Percentiles rank a stretch among this genome's conserved stretches.
These are phyloP conservation scores for Drosophila lacertosa DNA, from an alignment of 1,140 invertebrate species.

Conservation along the genomic window DNA sequence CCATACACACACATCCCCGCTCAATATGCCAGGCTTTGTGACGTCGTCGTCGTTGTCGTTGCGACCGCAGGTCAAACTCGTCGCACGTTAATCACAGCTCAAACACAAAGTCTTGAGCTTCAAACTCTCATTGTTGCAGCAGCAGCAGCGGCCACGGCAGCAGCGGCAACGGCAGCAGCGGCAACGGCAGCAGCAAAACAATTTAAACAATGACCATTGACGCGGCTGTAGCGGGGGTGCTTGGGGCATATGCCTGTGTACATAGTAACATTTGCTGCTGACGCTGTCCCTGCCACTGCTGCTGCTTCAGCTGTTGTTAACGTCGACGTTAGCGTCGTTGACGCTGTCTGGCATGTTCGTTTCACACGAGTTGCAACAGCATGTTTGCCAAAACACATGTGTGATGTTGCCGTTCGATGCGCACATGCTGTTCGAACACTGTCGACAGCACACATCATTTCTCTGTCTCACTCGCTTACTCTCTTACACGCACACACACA, in stretches of 20 bases:
- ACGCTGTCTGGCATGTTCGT: slow-evolving; percentile 13
- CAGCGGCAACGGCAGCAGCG: background rate
- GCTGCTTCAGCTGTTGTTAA: background rate
- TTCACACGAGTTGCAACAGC: slow-evolving; percentile 20
- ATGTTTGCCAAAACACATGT: slow-evolving; percentile 10
- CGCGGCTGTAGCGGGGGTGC: too few species aligned
- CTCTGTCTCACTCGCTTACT: background rate
- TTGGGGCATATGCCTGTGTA: background rate
- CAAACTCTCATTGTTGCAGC: too few species aligned
- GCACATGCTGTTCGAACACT: slow-evolving; percentile 28
- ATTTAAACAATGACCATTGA: slow-evolving; percentile 30
- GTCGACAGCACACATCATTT: slow-evolving; percentile 7
- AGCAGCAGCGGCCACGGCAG: slow-evolving; percentile 6
- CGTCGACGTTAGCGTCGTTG: slow-evolving; percentile 7
- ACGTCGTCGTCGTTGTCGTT: slow-evolving; percentile 25
- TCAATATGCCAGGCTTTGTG: slow-evolving; percentile 9
- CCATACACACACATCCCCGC: background rate
- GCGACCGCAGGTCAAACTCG: slow-evolving; percentile 54
- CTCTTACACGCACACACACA: background rate
- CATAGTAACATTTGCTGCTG: background rate
- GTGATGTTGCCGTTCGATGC: slow-evolving; percentile 41
- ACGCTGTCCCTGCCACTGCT: too few species aligned
- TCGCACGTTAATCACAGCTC: slow-evolving; percentile 65
- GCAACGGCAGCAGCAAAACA: slow-evolving; percentile 8
- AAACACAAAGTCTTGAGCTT: slow-evolving; percentile 24